These are phyloP conservation scores for Odontomyia ornata DNA, from an alignment of 2,888 invertebrate species.

Conservation along the genomic window DNA sequence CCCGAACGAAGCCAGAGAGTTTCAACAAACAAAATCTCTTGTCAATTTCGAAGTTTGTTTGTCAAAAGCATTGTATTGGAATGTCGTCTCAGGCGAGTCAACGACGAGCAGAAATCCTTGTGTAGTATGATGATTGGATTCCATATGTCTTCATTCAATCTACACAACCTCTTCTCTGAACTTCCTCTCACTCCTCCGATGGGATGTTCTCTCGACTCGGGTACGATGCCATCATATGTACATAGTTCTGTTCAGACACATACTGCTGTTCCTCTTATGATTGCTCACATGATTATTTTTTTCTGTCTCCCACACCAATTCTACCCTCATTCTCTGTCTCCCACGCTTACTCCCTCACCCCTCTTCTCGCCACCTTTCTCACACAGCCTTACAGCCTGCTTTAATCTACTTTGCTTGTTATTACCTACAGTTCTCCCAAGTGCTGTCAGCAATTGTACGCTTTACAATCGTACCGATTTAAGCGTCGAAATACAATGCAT, in stretches of 20 bases:
- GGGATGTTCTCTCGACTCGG: too few relatives aligned
- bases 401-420: too few relatives aligned
- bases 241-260: not conserved
- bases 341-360: not conserved
- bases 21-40: conserved; percentile 30
- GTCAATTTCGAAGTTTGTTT: conserved; percentile 18
- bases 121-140: conserved; percentile 8
- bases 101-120: not conserved
- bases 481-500: conserved; percentile 84
- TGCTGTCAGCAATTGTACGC: conserved; percentile 83
- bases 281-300: not conserved
- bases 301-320: not conserved
- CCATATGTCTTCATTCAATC: not conserved
- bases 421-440: conserved; percentile 77
- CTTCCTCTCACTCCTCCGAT: too few relatives aligned
- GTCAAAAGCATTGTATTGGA: not conserved
- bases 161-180: not conserved
- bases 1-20: not conserved
- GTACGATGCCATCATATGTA: not conserved
- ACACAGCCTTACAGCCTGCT: too few relatives aligned
- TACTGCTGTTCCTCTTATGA: not conserved
- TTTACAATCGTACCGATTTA: conserved; percentile 85
- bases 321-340: not conserved
- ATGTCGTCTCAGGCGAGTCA: conserved; percentile 1
- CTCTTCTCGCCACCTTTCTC: too few relatives aligned